Percentiles rank a stretch among this genome's conserved stretches.
These are phyloP conservation scores for Sylvia borin DNA, from an alignment of 2,797 vertebrate genomes.

Conservation along the genomic window DNA sequence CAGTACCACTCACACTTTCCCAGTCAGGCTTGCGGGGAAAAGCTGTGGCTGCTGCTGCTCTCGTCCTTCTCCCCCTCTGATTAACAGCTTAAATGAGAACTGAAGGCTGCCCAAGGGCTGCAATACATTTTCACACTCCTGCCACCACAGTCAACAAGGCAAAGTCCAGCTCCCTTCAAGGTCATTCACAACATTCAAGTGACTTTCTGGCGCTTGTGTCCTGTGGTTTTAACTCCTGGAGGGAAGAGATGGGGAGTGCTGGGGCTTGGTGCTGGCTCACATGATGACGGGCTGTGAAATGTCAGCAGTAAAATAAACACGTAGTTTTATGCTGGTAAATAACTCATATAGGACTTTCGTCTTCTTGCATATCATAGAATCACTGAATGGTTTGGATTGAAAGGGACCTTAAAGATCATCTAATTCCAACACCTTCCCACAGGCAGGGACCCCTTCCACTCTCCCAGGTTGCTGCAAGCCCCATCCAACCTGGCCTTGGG, in stretches of 20 bases:
- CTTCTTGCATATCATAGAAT: not conserved
- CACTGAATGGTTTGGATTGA: not conserved
- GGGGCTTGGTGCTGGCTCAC: not conserved
- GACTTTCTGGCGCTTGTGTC: not conserved
- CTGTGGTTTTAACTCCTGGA: not conserved
- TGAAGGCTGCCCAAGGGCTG: slow-evolving; percentile 54
- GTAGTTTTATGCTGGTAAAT: not conserved
- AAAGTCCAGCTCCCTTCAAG: slow-evolving; percentile 31
- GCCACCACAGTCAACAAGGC: not conserved
- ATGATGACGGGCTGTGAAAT: rapidly evolving
- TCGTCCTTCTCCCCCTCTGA: not conserved
- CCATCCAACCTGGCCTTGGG: not conserved
- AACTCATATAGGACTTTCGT: not conserved
- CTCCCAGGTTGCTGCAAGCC: not conserved
- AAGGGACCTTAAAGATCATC: not conserved
- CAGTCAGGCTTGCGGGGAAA: not conserved
- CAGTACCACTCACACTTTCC: not conserved
- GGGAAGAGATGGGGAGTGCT: not conserved
- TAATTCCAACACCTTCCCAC: not conserved
- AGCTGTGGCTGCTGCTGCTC: not conserved
- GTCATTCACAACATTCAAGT: slow-evolving; percentile 12
- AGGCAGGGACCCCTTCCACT: not conserved
- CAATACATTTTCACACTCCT: slow-evolving; percentile 31
- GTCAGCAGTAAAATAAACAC: not conserved
- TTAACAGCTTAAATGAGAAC: slow-evolving; percentile 48